Base-by-base conservation (phyloP, 2,113 vertebrate species). In the Hypanus sabinus region DNA sequence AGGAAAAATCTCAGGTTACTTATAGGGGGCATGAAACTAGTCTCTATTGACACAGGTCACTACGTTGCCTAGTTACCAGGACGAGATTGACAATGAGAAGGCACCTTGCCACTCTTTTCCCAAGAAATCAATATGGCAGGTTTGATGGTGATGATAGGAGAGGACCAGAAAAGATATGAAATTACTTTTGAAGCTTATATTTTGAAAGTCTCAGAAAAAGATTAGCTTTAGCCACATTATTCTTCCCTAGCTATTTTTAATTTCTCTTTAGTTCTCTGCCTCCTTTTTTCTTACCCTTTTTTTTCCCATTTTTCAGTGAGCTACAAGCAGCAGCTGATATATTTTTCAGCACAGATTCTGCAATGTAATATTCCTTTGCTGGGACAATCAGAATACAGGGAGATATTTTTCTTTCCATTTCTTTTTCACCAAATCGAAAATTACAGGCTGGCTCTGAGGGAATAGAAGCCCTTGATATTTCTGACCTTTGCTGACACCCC, bases 51-150 rank as follows among this genome's bases (percentile, higher is more conserved):
- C 95, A 95, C 95, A 95, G 96, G 96, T 96, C 96, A 97, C 95
- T 95, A 95, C 96, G 97, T 98, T 98, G 97, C 97, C 96, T 97
- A 96, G 97, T 97, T 98, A 98, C 97, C 0, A 96, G 95, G 94
- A 95, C 94, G 27, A 95, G 97, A 97, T 96, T 97, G 97, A 97
- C 96, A 98, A 97, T 97, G 96, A 97, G 96, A 97, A 96, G 96
- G 95, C 96, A 97, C 97, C 96, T 97, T 96, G 95, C 94, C 94
- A 70, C 96, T 96, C 96, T 95, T 96, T 97, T 97, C 96, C 94
- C 95, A 95, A 97, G 96, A 97, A 98, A 98, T 98, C 97, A 97
- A 97, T 97, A 98, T 97, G 96, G 97, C 96, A 96, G 96, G 96
- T 95, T 97, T 97, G 96, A 97, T 96, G 96, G 96, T 90, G 95